These are phyloP conservation scores for Drosophila aff. DNA, from an alignment of 1,140 invertebrate genomes.

Conservation along the genomic window DNA sequence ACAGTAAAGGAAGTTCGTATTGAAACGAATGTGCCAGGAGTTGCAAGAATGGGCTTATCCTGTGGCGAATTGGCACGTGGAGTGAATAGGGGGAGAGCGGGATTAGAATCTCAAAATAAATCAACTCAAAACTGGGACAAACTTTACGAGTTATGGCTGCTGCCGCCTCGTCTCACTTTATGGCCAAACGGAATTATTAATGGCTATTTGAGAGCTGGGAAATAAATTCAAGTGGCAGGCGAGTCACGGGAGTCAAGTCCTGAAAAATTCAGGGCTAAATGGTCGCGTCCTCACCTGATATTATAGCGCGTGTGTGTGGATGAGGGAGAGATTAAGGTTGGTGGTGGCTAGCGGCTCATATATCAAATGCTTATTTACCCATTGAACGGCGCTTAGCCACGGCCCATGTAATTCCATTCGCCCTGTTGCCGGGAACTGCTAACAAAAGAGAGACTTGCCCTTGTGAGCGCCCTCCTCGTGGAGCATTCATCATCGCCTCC, in stretches of 20 bases:
- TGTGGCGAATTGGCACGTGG: slow-evolving; percentile 31
- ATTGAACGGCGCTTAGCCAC: slow-evolving; percentile 35
- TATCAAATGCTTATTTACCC: slow-evolving; percentile 52
- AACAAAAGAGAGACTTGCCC: slow-evolving; percentile 10
- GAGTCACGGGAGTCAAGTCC: slow-evolving; percentile 1
- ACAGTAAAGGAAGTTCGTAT: slow-evolving; percentile 22
- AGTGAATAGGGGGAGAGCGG: neutral
- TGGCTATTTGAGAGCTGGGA: slow-evolving; percentile 22
- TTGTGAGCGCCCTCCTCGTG: slow-evolving; percentile 14
- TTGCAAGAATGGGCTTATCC: slow-evolving; percentile 21
- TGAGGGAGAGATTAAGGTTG: slow-evolving; percentile 9
- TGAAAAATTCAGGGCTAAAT: slow-evolving; percentile 23
- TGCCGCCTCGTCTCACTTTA: slow-evolving; percentile 7
- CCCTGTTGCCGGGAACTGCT: slow-evolving; percentile 10
- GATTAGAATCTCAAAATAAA: slow-evolving; percentile 30
- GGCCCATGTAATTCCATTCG: slow-evolving; percentile 14
- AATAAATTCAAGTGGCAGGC: slow-evolving; percentile 28
- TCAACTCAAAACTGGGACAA: slow-evolving; percentile 36
- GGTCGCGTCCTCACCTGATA: slow-evolving; percentile 27
- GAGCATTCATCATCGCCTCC: slow-evolving; percentile 34
- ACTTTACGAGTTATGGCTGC: slow-evolving; percentile 16
- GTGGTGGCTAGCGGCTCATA: slow-evolving; percentile 23
- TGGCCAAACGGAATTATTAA: slow-evolving; percentile 30
- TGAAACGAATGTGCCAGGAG: slow-evolving; percentile 30
- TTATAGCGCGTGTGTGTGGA: neutral